phyloP scores from a whole-genome alignment of 2,113 vertebrate species.

The Oreochromis niloticus region DNA sequence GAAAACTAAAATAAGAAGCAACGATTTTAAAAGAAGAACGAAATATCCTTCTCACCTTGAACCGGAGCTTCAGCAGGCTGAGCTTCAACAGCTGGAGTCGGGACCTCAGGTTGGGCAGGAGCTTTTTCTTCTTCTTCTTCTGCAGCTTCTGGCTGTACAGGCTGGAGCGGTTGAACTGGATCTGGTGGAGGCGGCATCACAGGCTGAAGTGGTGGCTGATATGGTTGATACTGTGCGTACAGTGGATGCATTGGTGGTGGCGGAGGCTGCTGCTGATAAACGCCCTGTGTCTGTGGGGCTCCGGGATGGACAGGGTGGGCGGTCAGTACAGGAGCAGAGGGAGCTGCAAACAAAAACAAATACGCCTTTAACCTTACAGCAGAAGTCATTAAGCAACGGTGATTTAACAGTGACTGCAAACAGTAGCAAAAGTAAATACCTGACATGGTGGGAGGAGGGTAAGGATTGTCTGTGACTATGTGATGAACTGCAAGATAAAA shows the following conservation, averaged over 20 bases:
- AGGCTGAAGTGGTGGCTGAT: not conserved
- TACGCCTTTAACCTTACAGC: not conserved
- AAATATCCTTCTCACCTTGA: not conserved
- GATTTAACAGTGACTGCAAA: not conserved
- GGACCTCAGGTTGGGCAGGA: not conserved
- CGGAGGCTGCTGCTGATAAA: conserved; percentile 22
- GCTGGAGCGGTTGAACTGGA: not conserved
- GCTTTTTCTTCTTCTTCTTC: not conserved
- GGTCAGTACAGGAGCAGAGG: conserved; percentile 66
- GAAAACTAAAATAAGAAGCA: not conserved
- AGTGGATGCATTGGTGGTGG: not conserved
- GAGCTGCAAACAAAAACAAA: conserved; percentile 34
- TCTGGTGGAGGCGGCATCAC: conserved; percentile 3
- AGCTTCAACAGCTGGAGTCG: conserved; percentile 1
- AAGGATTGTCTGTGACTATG: conserved; percentile 74
- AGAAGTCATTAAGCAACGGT: not conserved
- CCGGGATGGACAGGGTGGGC: conserved; percentile 46
- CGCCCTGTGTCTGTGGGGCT: conserved; percentile 11
- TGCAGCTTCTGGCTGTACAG: not conserved
- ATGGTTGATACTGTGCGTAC: conserved; percentile 22
- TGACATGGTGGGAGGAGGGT: conserved; percentile 65
- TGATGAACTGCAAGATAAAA: conserved; percentile 71
- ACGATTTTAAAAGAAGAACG: not conserved
- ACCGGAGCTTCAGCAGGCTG: not conserved
- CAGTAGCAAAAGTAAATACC: conserved; percentile 34